Evolutionary conservation across 53 echinoderm and acorn worm species (phyloP), one percentile per base, ranked within the genome.

Genomic region (Hippasteria phrygiana): DNA sequence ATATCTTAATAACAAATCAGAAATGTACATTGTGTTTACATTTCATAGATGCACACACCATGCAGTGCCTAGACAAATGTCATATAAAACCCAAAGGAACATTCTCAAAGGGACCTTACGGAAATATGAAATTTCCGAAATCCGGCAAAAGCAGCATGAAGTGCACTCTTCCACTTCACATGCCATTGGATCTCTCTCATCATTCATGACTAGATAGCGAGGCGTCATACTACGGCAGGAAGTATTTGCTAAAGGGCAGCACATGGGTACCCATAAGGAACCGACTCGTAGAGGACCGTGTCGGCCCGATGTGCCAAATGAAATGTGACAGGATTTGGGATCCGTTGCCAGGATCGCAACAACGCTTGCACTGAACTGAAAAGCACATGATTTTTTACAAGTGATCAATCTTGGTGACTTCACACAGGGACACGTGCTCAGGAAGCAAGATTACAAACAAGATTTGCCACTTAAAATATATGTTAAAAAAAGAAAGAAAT

Each of bases 181-280:
- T 32, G 82, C 34, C n/a, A 26, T 50, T 18, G 71, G n/a, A 43
- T 85, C 51, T 85, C 85, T 85, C 34, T 85, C 85, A 85, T 85
- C 85, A 85, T 70, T 70, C 69, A 34, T 85, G 85, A 85, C 85
- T 35, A 85, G 71, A 85, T 47, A 69, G 63, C n/a, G 45, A 41
- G 29, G 64, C 29, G 59, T 46, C 67, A 43, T 83, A n/a, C 64
- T 43, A 22, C 33, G 33, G 46, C 83, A 83, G 83, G 83, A 83
- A 83, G 64, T 83, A 28, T 66, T 45, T 50, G 29, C 41, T 55
- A 53, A 77, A 53, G 56, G 14, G 27, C 41, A 3, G 43, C 37
- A 35, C 42, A 38, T 38, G 40, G 37, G 10, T 37, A 62, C 38
- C 55, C 32, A 76, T 31, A 27, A 28, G 29, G 43, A 48, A 48